Evolutionary conservation across 2,797 vertebrate species (phyloP).

Genomic region (Hippoglossus hippoglossus): DNA sequence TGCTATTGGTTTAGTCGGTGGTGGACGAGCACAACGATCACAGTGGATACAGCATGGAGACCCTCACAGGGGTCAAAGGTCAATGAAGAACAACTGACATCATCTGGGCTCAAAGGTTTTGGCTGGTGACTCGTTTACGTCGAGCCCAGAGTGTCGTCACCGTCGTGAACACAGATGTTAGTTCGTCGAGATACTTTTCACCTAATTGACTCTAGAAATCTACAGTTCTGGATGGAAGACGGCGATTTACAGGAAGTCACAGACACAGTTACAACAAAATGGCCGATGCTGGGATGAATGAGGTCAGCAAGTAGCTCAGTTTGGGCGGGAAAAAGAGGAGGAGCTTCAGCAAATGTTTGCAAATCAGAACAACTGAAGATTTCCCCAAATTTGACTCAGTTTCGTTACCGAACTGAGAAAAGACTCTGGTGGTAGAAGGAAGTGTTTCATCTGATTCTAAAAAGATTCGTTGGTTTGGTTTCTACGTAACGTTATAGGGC

Average conservation of each 20-base stretch:
- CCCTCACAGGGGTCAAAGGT: conserved; percentile 71
- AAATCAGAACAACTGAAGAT: not conserved
- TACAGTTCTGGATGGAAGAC: conserved; percentile 73
- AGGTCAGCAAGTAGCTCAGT: conserved; percentile 23
- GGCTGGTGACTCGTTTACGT: conserved; percentile 36
- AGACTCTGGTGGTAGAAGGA: too few species aligned
- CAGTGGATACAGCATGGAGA: conserved; percentile 77
- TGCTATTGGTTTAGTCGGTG: conserved; percentile 78
- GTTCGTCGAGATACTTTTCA: conserved; percentile 22
- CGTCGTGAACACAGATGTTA: conserved; percentile 19
- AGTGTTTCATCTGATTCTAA: too few species aligned
- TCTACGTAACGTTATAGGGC: too few species aligned
- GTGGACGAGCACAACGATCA: conserved; percentile 79
- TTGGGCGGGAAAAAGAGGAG: conserved; percentile 38
- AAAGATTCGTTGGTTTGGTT: too few species aligned
- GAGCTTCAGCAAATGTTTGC: not conserved
- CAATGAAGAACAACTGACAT: conserved; percentile 55
- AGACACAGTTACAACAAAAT: conserved; percentile 66
- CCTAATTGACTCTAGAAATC: conserved; percentile 22
- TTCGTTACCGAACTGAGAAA: too few species aligned
- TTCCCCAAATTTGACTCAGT: too few species aligned
- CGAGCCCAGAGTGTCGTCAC: conserved; percentile 34
- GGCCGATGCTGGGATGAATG: conserved; percentile 19
- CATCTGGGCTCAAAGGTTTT: conserved; percentile 41
- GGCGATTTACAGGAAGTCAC: conserved; percentile 56